Evolutionary conservation across 2,797 vertebrate species (phyloP).

Genomic region (Spondyliosoma cantharus): DNA sequence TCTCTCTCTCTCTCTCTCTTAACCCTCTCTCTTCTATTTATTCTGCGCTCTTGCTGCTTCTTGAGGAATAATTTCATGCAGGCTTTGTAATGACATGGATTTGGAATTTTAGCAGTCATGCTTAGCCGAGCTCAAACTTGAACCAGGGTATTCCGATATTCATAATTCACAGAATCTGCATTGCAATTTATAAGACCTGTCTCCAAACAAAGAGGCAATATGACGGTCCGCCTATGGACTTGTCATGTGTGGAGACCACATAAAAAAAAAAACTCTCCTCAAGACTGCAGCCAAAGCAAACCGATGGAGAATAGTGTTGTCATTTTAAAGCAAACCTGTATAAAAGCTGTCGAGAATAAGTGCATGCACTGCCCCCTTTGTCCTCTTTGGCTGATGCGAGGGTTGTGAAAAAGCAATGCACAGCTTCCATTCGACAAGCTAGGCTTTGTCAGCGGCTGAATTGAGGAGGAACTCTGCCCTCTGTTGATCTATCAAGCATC

Average conservation of each 20-base stretch:
- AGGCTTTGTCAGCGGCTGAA: background rate
- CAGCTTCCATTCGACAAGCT: background rate
- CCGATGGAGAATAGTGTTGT: no score
- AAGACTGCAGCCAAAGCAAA: background rate
- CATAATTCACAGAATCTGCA: conserved; percentile 50
- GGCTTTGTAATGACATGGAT: conserved; percentile 66
- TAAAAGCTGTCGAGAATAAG: background rate
- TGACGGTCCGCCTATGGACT: background rate
- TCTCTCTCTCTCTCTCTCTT: conserved; percentile 29
- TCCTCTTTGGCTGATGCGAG: background rate
- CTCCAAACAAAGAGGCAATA: conserved; percentile 5
- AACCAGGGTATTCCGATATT: conserved; percentile 45
- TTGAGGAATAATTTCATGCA: conserved; percentile 65
- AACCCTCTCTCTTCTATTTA: conserved; percentile 46
- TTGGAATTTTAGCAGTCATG: conserved; percentile 64
- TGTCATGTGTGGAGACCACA: background rate
- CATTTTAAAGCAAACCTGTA: background rate
- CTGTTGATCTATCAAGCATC: background rate
- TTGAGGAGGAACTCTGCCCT: conserved; percentile 1
- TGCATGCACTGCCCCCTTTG: no score
- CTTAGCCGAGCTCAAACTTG: conserved; percentile 51
- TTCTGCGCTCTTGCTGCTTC: conserved; percentile 56
- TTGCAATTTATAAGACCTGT: conserved; percentile 35
- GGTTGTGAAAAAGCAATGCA: background rate
- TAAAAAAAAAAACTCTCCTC: conserved; percentile 3